phyloP scores from a whole-genome alignment of 1,140 invertebrate genomes.

The Heliconius congener region DNA sequence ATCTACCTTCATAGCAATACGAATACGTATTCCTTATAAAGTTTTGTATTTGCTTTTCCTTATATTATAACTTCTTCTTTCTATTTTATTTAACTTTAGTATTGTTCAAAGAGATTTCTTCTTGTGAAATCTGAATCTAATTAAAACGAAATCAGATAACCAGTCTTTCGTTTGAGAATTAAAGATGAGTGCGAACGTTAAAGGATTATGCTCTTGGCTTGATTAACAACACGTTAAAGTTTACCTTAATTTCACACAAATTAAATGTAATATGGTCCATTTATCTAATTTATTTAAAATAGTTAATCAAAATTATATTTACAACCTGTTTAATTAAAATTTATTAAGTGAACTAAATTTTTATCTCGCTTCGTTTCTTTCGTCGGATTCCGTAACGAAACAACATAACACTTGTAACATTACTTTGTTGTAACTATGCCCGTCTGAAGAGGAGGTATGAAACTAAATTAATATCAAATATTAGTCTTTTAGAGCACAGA shows the following conservation, averaged over 20 bases:
- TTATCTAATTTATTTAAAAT: neutral
- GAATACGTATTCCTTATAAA: neutral
- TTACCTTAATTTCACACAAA: neutral
- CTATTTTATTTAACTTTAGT: neutral
- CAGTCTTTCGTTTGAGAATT: neutral
- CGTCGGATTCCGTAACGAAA: too few relatives aligned
- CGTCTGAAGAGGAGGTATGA: too few relatives aligned
- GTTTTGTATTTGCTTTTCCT: neutral
- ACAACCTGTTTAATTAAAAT: too few relatives aligned
- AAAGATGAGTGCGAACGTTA: neutral
- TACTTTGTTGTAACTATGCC: too few relatives aligned
- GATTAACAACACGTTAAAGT: neutral
- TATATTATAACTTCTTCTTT: neutral
- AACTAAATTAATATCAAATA: too few relatives aligned
- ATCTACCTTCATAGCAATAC: neutral
- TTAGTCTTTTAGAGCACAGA: too few relatives aligned
- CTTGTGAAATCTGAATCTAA: neutral
- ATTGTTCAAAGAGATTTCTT: neutral
- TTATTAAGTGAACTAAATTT: too few relatives aligned
- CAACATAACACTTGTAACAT: too few relatives aligned
- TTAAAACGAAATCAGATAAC: neutral
- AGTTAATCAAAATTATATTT: too few relatives aligned
- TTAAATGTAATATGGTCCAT: neutral
- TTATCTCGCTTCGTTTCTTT: too few relatives aligned
- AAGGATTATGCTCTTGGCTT: neutral